Percentiles rank a stretch among this genome's conserved stretches.
Conservation (phyloP, 2,797 vertebrate genomes). For the Gambelia wislizenii region DNA sequence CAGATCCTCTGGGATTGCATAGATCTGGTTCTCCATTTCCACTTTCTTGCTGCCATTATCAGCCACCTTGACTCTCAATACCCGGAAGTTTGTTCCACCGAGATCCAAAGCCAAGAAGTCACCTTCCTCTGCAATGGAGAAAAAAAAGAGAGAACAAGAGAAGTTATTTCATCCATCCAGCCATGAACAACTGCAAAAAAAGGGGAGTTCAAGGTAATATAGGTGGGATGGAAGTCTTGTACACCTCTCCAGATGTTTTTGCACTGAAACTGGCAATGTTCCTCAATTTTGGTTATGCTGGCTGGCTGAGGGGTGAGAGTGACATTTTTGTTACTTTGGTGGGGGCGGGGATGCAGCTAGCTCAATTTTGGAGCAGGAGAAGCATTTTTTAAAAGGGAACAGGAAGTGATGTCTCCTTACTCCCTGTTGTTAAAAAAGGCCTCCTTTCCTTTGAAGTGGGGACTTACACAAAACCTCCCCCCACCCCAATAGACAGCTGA, state of each 20-base stretch:
- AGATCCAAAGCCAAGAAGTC: constrained; percentile 94
- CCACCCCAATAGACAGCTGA: too few species aligned
- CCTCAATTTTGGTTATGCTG: neutral
- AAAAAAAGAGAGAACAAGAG: neutral
- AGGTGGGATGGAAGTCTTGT: neutral
- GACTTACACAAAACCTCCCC: too few species aligned
- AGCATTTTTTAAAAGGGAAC: too few species aligned
- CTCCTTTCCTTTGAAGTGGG: too few species aligned
- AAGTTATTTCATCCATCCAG: neutral
- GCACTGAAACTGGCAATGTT: neutral
- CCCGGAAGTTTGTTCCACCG: constrained; percentile 92
- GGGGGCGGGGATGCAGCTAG: too few species aligned
- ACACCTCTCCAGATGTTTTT: neutral
- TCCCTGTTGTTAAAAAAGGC: too few species aligned
- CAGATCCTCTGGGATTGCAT: constrained; percentile 90
- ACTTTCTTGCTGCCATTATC: constrained; percentile 89
- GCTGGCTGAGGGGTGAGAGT: neutral
- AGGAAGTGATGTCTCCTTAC: too few species aligned
- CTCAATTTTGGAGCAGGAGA: too few species aligned
- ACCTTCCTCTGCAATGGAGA: constrained; percentile 85
- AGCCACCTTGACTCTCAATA: constrained; percentile 90
- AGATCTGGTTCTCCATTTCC: constrained; percentile 95
- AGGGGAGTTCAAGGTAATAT: neutral
- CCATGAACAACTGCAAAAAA: neutral
- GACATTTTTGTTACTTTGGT: too few species aligned